phyloP scores from a whole-genome alignment of 2,113 vertebrate species.

The Leptobrachium ailaonicum region DNA sequence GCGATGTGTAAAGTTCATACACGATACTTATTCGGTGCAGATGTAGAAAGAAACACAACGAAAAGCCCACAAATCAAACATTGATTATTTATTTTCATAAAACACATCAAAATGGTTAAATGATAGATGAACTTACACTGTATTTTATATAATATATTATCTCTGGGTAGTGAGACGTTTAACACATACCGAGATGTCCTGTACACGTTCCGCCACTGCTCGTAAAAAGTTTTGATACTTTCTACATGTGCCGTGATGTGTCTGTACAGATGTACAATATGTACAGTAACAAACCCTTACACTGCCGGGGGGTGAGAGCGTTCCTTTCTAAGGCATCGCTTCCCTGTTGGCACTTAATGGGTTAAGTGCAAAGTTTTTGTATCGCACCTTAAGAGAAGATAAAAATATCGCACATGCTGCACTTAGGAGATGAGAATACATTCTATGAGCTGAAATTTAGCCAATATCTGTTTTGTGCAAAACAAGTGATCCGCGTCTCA shows the following conservation, averaged over 20 bases:
- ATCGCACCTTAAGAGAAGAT: constrained; percentile 76
- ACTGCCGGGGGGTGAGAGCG: background rate
- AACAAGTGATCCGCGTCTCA: constrained; percentile 61
- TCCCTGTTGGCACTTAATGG: background rate
- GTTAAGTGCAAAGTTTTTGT: constrained; percentile 43
- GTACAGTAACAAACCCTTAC: constrained; percentile 74
- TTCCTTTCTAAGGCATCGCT: background rate
- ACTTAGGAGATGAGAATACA: constrained; percentile 62
- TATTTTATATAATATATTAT: constrained; percentile 75
- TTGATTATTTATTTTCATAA: constrained; percentile 71
- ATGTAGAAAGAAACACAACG: background rate
- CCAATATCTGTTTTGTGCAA: constrained; percentile 61
- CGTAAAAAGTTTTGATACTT: constrained; percentile 64
- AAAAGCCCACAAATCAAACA: constrained; percentile 10
- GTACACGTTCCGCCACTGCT: constrained; percentile 80
- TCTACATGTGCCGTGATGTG: constrained; percentile 72
- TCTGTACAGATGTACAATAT: constrained; percentile 95
- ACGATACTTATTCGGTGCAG: no score
- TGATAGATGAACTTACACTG: constrained; percentile 63
- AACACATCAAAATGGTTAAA: constrained; percentile 68
- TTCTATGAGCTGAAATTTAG: constrained; percentile 67
- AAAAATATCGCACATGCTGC: constrained; percentile 76
- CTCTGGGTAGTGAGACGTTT: constrained; percentile 75
- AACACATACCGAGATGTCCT: constrained; percentile 85
- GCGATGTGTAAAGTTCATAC: no score